Base-by-base conservation (phyloP, 2,113 vertebrate species). In the Alligator sinensis region DNA sequence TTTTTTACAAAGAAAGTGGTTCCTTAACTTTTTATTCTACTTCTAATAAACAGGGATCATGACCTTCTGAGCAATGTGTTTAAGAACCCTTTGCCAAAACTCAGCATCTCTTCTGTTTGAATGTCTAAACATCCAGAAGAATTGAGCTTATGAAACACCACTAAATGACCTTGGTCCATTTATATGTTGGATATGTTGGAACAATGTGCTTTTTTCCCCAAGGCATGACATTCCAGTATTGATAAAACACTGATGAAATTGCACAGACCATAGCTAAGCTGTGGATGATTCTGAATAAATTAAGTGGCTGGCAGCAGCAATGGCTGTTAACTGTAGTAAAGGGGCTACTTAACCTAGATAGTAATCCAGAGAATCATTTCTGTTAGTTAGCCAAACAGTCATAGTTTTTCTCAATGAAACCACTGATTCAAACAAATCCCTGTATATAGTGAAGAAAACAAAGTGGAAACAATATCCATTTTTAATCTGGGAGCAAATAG, bases 351-450 rank as follows among this genome's bases (percentile, higher is more conserved):
- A 87, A 76, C 63, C 80, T 93, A 87, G 79, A 58, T 72, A 84
- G 79, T 89, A 93, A 89, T 94, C 94, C 92, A 91, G 89, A 76
- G 58, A 77, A 87, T 86, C 93, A 92, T 92, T 95, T 96, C 64
- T 96, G 88, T 96, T 84, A 47, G 75, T 62, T 70, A 82, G 79
- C 74, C 93, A 89, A 94, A 92, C 86, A 74, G 84, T 72, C 78
- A 86, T 76, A 63, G 47, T 68, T 86, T 83, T 92, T 95, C 82
- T 84, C 63, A 77, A 57, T 61, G 77, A 79, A 95, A 62, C 76
- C 64, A 58, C 30, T 95, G 70, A 94, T 90, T 96, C 82, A 90
- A 68, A 61, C 27, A 80, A 92, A 77, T 72, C 70, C 77, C 3
- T 30, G 14, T 61, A 57, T 89, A 78, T 55, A 54, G n/a, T 15